phyloP scores from a whole-genome alignment of 1,140 invertebrate species.

The Bombus soroeensis region DNA sequence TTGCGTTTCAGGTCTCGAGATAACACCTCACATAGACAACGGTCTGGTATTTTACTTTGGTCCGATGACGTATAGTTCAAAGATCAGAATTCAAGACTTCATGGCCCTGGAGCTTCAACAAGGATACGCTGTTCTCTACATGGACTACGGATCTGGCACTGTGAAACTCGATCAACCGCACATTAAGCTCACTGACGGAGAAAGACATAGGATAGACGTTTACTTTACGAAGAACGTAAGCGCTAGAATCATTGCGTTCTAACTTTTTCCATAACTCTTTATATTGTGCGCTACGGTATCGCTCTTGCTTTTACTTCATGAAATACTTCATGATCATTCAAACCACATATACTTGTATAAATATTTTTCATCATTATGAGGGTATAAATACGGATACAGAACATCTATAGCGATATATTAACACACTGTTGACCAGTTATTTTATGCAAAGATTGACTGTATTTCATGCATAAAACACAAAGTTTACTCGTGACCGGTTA shows the following conservation, averaged over 20 bases:
- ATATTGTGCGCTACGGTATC: too few relatives aligned
- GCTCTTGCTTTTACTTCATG: too few relatives aligned
- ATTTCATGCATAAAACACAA: too few relatives aligned
- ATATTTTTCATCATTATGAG: too few relatives aligned
- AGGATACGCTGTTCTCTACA: conserved; percentile 91
- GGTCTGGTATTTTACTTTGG: conserved; percentile 96
- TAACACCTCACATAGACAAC: conserved; percentile 88
- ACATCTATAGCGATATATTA: too few relatives aligned
- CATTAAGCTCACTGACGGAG: conserved; percentile 89
- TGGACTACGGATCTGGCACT: conserved; percentile 95
- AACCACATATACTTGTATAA: too few relatives aligned
- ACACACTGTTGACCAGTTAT: too few relatives aligned
- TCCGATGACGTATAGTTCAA: conserved; percentile 87
- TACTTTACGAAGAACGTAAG: conserved; percentile 86
- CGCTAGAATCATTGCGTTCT: neutral
- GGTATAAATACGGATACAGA: too few relatives aligned
- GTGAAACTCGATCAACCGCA: conserved; percentile 88
- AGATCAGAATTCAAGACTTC: conserved; percentile 91
- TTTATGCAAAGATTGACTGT: too few relatives aligned
- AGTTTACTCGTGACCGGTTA: too few relatives aligned
- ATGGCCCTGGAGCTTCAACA: conserved; percentile 94
- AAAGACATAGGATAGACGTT: conserved; percentile 92
- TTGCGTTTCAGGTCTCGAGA: conserved; percentile 84
- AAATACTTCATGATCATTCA: too few relatives aligned
- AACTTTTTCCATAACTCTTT: too few relatives aligned